Evolutionary conservation across 2,113 vertebrate genomes (phyloP).

Genomic region (Triplophysa tibetana): DNA sequence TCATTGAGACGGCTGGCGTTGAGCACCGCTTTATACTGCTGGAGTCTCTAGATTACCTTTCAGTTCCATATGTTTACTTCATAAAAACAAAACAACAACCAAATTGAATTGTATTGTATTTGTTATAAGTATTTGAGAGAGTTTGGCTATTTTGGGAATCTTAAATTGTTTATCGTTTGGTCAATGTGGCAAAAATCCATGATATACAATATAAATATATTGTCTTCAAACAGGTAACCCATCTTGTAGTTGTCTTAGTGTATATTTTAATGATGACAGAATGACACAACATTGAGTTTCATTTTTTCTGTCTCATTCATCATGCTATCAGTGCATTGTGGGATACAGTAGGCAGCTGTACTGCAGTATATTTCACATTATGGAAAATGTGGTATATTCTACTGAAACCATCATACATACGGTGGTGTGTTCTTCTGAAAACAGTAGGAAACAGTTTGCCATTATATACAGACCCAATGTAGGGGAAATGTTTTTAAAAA

Average conservation of each 20-base stretch:
- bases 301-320: too few relatives aligned
- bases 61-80: background rate
- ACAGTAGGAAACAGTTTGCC: background rate
- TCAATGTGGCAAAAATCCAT: too few relatives aligned
- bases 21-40: background rate
- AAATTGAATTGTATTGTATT: too few relatives aligned
- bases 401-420: background rate
- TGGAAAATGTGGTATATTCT: background rate
- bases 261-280: too few relatives aligned
- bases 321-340: background rate
- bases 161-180: too few relatives aligned
- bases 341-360: background rate
- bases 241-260: too few relatives aligned
- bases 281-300: too few relatives aligned
- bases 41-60: background rate
- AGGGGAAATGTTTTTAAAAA: background rate
- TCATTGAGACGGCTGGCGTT: background rate
- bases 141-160: too few relatives aligned
- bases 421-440: background rate
- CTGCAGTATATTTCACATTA: background rate
- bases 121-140: too few relatives aligned
- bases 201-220: too few relatives aligned
- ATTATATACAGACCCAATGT: background rate
- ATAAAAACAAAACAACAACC: background rate
- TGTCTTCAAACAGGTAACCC: too few relatives aligned